These are phyloP conservation scores for Aspidiotus destructor DNA, from an alignment of 2,888 invertebrate species.

Conservation along the genomic window DNA sequence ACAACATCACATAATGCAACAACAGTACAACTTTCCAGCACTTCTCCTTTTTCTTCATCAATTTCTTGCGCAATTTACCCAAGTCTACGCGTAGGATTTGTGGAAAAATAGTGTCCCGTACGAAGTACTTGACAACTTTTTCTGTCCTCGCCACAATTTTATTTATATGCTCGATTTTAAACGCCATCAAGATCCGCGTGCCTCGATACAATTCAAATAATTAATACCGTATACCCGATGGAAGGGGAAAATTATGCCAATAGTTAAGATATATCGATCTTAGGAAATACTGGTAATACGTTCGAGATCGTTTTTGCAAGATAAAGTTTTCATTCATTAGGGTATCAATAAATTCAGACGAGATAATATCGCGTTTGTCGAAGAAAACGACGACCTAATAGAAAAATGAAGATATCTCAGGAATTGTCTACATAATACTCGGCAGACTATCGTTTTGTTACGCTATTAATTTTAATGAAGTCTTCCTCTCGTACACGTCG, in stretches of 20 bases:
- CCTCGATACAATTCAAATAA: not conserved
- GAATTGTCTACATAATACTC: not conserved
- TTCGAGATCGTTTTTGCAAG: constrained; percentile 1
- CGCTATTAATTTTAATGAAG: not conserved
- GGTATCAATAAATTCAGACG: constrained; percentile 1
- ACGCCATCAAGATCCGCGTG: no score
- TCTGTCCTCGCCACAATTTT: not conserved
- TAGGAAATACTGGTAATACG: not conserved
- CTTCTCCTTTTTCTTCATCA: not conserved
- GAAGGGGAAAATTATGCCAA: not conserved
- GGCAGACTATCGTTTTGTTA: not conserved
- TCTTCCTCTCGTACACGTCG: not conserved
- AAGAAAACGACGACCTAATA: not conserved
- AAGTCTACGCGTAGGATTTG: not conserved
- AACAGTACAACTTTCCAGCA: not conserved
- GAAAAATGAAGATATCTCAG: not conserved
- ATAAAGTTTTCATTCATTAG: not conserved
- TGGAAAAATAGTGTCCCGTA: no score
- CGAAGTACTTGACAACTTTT: no score
- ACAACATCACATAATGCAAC: not conserved
- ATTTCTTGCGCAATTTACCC: not conserved
- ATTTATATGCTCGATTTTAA: constrained; percentile 1
- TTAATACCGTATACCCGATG: not conserved
- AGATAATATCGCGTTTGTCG: not conserved
- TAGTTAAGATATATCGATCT: not conserved